phyloP scores from a whole-genome alignment of 2,113 vertebrate species.

The Oncorhynchus mykiss region DNA sequence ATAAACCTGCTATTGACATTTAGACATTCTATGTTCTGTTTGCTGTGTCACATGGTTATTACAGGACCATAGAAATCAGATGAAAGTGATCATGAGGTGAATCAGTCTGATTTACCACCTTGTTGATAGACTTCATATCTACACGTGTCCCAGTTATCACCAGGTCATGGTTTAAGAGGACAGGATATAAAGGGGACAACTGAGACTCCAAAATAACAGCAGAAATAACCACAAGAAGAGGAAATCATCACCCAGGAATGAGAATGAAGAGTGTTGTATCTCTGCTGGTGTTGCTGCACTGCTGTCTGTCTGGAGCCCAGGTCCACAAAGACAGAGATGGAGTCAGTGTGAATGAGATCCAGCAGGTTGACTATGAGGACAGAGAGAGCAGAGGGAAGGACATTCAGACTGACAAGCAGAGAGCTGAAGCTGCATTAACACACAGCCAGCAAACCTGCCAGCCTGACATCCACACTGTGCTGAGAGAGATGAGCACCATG shows the following conservation, averaged over 20 bases:
- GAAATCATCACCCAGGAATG: not conserved
- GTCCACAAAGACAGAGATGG: not conserved
- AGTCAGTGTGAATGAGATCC: slow-evolving; percentile 17
- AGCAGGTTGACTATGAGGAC: not conserved
- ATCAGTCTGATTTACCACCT: too few relatives aligned
- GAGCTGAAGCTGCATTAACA: not conserved
- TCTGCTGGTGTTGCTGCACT: slow-evolving; percentile 36
- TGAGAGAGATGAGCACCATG: slow-evolving; percentile 36
- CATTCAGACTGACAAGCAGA: not conserved
- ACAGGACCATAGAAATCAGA: too few relatives aligned
- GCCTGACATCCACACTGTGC: slow-evolving; percentile 26
- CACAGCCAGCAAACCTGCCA: not conserved
- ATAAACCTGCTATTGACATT: too few relatives aligned
- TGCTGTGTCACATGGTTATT: too few relatives aligned
- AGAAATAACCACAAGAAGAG: too few relatives aligned
- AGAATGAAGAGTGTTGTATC: slow-evolving; percentile 12
- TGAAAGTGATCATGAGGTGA: too few relatives aligned
- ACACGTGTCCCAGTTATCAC: too few relatives aligned
- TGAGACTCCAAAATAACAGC: too few relatives aligned
- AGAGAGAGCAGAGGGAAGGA: not conserved
- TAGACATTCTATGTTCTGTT: too few relatives aligned
- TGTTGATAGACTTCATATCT: too few relatives aligned
- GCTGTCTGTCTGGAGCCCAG: slow-evolving; percentile 12
- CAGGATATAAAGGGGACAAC: too few relatives aligned
- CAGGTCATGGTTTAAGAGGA: too few relatives aligned